These are phyloP conservation scores for Drosophila fuyamai DNA, from an alignment of 1,140 invertebrate species.

Conservation along the genomic window DNA sequence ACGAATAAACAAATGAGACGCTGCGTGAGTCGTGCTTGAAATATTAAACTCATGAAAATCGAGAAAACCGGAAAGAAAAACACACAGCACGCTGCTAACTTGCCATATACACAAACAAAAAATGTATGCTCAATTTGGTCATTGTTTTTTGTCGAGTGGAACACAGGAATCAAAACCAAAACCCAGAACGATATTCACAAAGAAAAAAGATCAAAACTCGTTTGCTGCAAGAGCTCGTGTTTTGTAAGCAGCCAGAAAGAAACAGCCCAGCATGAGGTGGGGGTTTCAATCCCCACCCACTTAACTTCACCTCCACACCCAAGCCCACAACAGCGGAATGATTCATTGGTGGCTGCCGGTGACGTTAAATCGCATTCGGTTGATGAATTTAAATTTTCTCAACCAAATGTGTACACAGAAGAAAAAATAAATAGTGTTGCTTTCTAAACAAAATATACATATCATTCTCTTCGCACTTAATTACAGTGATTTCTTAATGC, in stretches of 20 bases:
- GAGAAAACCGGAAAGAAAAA: slow-evolving; percentile 48
- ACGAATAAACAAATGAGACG: slow-evolving; percentile 34
- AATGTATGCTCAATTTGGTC: slow-evolving; percentile 44
- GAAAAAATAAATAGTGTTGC: background rate
- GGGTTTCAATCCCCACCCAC: slow-evolving; percentile 5
- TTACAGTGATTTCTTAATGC: no score
- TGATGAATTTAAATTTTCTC: slow-evolving; percentile 47
- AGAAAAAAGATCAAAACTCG: slow-evolving; percentile 22
- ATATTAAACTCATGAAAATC: slow-evolving; percentile 36
- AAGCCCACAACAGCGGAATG: slow-evolving; percentile 10
- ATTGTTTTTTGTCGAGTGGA: slow-evolving; percentile 22
- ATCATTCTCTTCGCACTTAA: no score
- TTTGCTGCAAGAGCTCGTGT: slow-evolving; percentile 14
- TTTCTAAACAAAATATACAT: no score
- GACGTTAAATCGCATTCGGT: slow-evolving; percentile 32
- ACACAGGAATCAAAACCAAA: background rate
- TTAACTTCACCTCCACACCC: background rate
- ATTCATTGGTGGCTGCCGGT: slow-evolving; percentile 30
- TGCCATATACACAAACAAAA: slow-evolving; percentile 12
- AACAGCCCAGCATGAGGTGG: slow-evolving; percentile 10
- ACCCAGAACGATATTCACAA: slow-evolving; percentile 13
- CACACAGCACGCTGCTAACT: slow-evolving; percentile 29
- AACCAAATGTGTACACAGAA: slow-evolving; percentile 19
- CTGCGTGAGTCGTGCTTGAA: slow-evolving; percentile 43
- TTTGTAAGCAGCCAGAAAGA: slow-evolving; percentile 14